Percentiles rank a stretch among this genome's conserved stretches.
These are phyloP conservation scores for Melierax canorus DNA, from an alignment of 2,113 vertebrate species.

Conservation along the genomic window DNA sequence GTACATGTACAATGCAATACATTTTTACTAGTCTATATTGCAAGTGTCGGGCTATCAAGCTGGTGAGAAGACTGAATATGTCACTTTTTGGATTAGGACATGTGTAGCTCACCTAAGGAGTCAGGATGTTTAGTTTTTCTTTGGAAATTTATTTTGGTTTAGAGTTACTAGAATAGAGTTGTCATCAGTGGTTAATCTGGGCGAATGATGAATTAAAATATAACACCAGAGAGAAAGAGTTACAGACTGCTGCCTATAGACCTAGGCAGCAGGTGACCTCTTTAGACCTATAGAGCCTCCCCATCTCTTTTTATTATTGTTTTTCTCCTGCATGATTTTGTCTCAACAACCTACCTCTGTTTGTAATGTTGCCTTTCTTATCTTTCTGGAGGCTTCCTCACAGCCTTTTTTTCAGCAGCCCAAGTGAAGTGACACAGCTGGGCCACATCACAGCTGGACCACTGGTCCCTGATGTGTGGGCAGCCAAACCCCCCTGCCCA, in stretches of 20 bases:
- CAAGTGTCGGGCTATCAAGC: background rate
- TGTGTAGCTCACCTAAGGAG: background rate
- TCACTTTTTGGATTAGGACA: background rate
- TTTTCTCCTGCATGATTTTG: background rate
- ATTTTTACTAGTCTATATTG: background rate
- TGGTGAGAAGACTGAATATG: conserved; percentile 8
- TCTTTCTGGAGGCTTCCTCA: background rate
- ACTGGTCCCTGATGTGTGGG: accelerated
- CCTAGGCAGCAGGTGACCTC: background rate
- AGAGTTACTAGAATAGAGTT: background rate
- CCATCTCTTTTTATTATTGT: background rate
- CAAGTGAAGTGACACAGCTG: background rate
- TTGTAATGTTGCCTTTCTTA: background rate
- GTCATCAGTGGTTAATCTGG: background rate
- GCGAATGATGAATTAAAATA: background rate
- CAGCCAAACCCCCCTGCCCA: background rate
- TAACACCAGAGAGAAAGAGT: background rate
- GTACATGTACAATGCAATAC: background rate
- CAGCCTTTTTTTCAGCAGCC: background rate
- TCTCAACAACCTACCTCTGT: background rate
- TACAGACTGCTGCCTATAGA: background rate
- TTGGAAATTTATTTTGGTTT: background rate
- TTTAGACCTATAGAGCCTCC: background rate
- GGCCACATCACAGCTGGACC: background rate
- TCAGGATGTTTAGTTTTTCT: background rate